Conservation (phyloP, 2,797 vertebrate genomes). For the Anabas testudineus region DNA sequence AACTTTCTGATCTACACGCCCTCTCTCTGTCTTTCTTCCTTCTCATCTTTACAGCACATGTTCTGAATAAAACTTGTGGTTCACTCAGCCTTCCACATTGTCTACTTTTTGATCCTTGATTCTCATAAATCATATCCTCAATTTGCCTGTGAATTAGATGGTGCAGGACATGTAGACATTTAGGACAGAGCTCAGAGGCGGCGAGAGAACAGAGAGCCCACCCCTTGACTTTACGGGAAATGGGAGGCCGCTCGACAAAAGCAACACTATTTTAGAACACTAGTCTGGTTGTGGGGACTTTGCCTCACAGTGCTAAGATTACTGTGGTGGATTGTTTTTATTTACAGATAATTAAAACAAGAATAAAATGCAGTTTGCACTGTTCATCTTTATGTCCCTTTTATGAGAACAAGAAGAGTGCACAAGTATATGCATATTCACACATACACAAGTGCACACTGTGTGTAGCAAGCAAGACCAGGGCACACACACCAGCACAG, state of each 20-base stretch:
- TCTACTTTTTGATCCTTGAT: conserved; percentile 81
- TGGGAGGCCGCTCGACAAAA: conserved; percentile 66
- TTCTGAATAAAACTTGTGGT: conserved; percentile 81
- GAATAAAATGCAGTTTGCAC: conserved; percentile 42
- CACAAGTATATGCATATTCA: background rate
- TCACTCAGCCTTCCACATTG: conserved; percentile 74
- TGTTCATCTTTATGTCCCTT: conserved; percentile 39
- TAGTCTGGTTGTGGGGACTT: conserved; percentile 57
- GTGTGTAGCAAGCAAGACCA: background rate
- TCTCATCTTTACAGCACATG: conserved; percentile 77
- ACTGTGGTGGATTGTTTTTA: conserved; percentile 70
- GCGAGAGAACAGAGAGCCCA: conserved; percentile 65
- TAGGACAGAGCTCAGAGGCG: conserved; percentile 58
- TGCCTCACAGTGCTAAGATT: conserved; percentile 53
- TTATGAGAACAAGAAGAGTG: conserved; percentile 31
- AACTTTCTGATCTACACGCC: conserved; percentile 53
- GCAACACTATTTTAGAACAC: conserved; percentile 65
- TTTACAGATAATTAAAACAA: conserved; percentile 68
- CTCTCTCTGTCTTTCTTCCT: conserved; percentile 52
- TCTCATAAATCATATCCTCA: conserved; percentile 82
- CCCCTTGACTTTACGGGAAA: conserved; percentile 83
- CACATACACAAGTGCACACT: background rate
- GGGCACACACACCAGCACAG: conserved; percentile 10
- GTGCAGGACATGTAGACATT: conserved; percentile 75
- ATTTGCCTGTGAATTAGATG: conserved; percentile 83